Base-by-base conservation (phyloP, 2,888 invertebrate genomes). In the Tryphoninae sp. region DNA sequence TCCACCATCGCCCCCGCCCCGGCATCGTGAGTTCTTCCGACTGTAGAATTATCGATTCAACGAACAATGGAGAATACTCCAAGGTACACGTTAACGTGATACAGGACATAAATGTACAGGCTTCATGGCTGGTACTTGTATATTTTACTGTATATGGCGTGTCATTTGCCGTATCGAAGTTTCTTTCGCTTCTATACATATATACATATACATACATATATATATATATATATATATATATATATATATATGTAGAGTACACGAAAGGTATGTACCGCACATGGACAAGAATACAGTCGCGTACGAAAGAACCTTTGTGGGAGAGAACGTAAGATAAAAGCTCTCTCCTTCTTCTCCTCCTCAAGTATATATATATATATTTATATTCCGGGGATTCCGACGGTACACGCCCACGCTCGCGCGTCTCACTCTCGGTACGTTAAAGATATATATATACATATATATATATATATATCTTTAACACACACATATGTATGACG, bases 291-390 rank as follows among this genome's bases (percentile, higher is more conserved):
- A 45, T 9, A 49, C 23, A 45, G 45, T 26, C 13, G 42, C 68
- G 69, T 69, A 77, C 64, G 75, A 72, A 65, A 73, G 68, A 73
- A 76, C 73, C 78, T 82, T 75, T 78, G 78, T 55, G 75, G 9
- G n/a, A 75, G 71, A 75, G 71, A 80, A 80, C 59, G 74, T 78
- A 80, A 76, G 80, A 78, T 78, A 84, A 82, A 80, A 78, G 80
- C 68, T 78, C 79, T 61, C 74, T 62, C 58, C 53, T 33, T 74
- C 76, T 65, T 49, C 49, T 42, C 23, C 73, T 42, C 23, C 73
- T 45, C 62, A 53, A 42, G 65, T 72, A 49, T 49, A 11, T 49
- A 26, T 26, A 13, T 9, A 45, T 45, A 59, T 67, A 69, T 69
- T 62, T 69, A 49, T 58, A 79, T 69, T 64, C 79, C 55, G 61